Evolutionary conservation across 2,113 vertebrate species (phyloP).

Genomic region (Paramormyrops kingsleyae): DNA sequence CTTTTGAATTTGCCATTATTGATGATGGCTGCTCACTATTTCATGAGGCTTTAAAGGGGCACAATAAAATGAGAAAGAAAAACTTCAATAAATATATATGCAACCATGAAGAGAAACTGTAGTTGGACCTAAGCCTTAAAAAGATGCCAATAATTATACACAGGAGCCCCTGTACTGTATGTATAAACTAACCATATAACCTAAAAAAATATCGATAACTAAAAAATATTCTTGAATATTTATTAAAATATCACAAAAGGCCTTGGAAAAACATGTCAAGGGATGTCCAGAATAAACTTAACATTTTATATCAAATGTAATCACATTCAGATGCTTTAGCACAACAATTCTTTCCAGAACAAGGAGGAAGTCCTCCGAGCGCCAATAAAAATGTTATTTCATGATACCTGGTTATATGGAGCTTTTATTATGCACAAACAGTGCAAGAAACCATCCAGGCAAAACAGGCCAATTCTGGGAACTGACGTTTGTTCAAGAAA

Average conservation of each 20-base stretch:
- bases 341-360: neutral
- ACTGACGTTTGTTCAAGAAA: neutral
- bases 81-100: neutral
- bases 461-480: neutral
- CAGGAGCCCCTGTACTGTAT: neutral
- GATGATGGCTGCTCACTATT: neutral
- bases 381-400: neutral
- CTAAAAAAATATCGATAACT: neutral
- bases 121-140: neutral
- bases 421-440: neutral
- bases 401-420: neutral
- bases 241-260: neutral
- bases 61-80: conserved; percentile 26
- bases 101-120: neutral
- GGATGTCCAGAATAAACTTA: neutral
- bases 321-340: neutral
- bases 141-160: neutral
- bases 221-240: neutral
- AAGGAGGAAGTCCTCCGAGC: neutral
- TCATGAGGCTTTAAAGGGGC: conserved; percentile 27
- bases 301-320: neutral
- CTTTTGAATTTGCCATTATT: neutral
- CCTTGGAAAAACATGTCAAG: neutral
- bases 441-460: neutral
- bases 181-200: neutral